Percentiles rank a stretch among this genome's conserved stretches.
Conservation (phyloP, 2,888 invertebrate species). For the Rhorus exstirpatorius region DNA sequence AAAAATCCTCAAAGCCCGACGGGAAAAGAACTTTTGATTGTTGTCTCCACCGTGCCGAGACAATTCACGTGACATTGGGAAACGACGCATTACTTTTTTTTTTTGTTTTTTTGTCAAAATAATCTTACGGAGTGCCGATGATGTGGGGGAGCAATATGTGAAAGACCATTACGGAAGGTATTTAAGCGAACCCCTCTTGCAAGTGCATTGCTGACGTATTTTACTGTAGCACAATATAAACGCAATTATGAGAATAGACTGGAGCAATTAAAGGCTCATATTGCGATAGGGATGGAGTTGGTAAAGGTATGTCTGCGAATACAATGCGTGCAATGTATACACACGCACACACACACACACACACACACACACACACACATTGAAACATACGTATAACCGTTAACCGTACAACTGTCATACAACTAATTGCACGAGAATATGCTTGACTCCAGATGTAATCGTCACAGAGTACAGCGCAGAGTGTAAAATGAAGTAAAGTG, state of each 20-base stretch:
- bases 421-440: conserved; percentile 68
- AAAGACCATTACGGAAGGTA: neutral
- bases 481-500: conserved; percentile 58
- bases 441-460: conserved; percentile 64
- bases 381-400: conserved; percentile 1
- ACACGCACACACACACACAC: neutral
- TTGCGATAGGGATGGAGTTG: conserved; percentile 22
- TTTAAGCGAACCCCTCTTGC: neutral
- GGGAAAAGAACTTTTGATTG: neutral
- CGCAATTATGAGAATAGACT: conserved; percentile 52
- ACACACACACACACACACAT: neutral
- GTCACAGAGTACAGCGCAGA: conserved; percentile 40
- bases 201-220: conserved; percentile 22
- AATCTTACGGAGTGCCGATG: neutral
- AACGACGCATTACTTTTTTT: neutral
- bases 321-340: neutral
- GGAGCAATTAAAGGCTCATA: conserved; percentile 60
- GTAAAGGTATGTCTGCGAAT: conserved; percentile 12
- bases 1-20: no score
- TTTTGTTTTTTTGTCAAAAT: neutral
- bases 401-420: conserved; percentile 50
- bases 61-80: neutral
- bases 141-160: neutral
- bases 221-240: conserved; percentile 19
- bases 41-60: neutral